Base-by-base conservation (phyloP, 1,140 invertebrate species). In the Condylostylus longicornis region DNA sequence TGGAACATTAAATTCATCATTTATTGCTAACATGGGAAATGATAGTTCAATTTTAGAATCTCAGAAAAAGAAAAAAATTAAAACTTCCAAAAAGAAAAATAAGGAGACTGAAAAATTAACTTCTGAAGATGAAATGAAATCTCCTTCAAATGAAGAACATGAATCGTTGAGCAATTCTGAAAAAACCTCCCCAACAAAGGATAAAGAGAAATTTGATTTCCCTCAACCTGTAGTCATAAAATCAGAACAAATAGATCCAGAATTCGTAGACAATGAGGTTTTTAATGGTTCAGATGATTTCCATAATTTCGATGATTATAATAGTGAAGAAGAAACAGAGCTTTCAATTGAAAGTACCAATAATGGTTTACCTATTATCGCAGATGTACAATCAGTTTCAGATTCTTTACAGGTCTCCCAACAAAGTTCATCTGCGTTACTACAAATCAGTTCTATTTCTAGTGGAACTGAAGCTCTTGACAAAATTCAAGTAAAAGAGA, bases 1-100 rank as follows among this genome's bases (percentile, higher is more conserved):
- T 37, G 55, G 55, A 0, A 53, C 50, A 35, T 42, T 58, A 0
- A 58, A 58, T 38, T 58, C 55, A 2, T 55, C 55, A 3, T 35
- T 58, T 5, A 43, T 58, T 0, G 51, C n/a, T n/a, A n/a, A n/a
- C n/a, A n/a, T n/a, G n/a, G n/a, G n/a, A n/a, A n/a, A 54, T 33
- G 55, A 52, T 12, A 33, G 50, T 15, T 37, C 50, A 38, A 13
- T 23, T 25, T 25, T 18, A n/a, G 21, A 39, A 2, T 39, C 22
- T 7, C 50, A 44, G n/a, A 44, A 47, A 9, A 42, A 32, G 15
- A 58, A 55, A 39, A 58, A 54, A 38, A 25, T 8, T 7, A 25
- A 25, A n/a, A 25, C 7, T 8, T 25, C 23, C 23, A 58, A 58
- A 28, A 58, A 53, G 35, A 58, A 58, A 33, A 44, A 51, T 13